Base-by-base conservation (phyloP, 2,888 invertebrate genomes). In the Melanargia galathea region DNA sequence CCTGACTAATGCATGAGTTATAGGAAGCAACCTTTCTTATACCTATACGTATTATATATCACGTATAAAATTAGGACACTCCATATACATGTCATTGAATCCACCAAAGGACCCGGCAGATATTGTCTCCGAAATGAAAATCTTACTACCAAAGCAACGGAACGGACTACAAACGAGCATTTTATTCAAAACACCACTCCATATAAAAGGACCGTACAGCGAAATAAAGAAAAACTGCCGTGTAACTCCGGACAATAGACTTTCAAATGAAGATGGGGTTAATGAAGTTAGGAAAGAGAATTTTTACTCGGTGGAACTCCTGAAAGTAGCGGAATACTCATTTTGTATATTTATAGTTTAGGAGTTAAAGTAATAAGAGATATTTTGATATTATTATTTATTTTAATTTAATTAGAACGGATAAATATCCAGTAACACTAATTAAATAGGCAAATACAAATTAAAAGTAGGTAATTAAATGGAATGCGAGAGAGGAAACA, bases 121-220 rank as follows among this genome's bases (percentile, higher is more conserved):
- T 62, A 51, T 54, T 52, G 67, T 69, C 68, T 64, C 57, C 48
- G 55, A 55, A 65, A 67, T 56, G 63, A 60, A 61, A 60, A 70
- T 71, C 69, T 70, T 64, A 69, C 68, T 73, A 67, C 60, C 67
- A 70, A 70, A 71, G 62, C 66, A 63, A 35, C 52, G 60, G 58
- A 40, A 57, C 64, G 30, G 71, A 70, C 64, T 73, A 71, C 66
- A 70, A 71, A 73, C 64, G 68, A 66, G 67, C 22, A 57, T 70
- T 69, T 72, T 73, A 71, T 70, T 65, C 71, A 66, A 68, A 68
- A 66, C 56, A 63, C 63, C 54, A 56, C 58, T 62, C 52, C 54
- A 57, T 57, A 63, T 55, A 64, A 67, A 68, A 62, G 62, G 55
- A 46, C 57, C 46, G 49, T 58, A 62, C 48, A 48, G 60, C 52